Evolutionary conservation across 2,113 vertebrate species (phyloP).

Genomic region (Pionites leucogaster): DNA sequence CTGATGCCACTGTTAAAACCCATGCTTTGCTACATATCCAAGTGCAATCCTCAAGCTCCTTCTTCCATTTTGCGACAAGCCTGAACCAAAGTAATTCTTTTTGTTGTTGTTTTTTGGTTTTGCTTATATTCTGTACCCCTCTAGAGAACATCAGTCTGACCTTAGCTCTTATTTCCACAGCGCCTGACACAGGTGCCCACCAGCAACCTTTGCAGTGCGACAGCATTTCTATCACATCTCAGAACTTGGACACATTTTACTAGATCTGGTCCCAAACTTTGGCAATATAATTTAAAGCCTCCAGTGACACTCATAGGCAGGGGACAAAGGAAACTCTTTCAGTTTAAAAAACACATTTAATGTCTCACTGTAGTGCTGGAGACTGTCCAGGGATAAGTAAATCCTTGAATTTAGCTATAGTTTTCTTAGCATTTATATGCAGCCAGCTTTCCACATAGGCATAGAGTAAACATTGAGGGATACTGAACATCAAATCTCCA

Average conservation of each 20-base stretch:
- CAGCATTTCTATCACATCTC: neutral
- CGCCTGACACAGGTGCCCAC: neutral
- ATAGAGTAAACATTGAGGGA: neutral
- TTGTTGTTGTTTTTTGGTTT: neutral
- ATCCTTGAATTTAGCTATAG: neutral
- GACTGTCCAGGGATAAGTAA: neutral
- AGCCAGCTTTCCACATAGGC: neutral
- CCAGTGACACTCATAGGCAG: neutral
- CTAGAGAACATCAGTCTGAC: neutral
- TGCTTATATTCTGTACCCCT: neutral
- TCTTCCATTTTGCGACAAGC: neutral
- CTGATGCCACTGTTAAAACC: accelerated
- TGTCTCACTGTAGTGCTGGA: neutral
- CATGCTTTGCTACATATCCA: neutral
- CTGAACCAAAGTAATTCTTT: neutral
- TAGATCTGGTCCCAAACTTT: neutral
- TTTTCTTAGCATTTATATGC: neutral
- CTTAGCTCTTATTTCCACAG: neutral
- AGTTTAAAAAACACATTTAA: neutral
- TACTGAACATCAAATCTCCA: neutral
- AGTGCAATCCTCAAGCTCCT: neutral
- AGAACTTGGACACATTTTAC: neutral
- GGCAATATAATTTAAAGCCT: neutral
- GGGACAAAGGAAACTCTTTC: neutral
- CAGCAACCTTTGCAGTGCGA: neutral